Conservation (phyloP, 2,797 vertebrate species). For the Kryptopterus vitreolus region DNA sequence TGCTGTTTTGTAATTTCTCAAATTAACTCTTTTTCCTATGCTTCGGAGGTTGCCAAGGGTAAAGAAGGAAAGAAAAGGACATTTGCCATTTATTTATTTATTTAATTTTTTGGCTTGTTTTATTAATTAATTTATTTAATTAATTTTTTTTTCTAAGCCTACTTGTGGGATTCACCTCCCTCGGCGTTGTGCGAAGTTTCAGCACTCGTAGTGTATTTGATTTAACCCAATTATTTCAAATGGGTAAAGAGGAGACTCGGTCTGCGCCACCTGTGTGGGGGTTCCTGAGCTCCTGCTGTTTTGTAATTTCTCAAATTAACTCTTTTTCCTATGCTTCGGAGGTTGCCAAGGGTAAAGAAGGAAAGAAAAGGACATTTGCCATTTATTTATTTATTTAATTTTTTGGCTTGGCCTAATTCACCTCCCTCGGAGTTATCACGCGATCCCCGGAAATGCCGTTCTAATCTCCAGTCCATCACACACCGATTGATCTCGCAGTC, state of each 20-base stretch:
- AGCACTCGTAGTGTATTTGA: too few relatives aligned
- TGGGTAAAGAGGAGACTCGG: conserved; percentile 45
- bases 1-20: conserved; percentile 72
- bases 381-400: conserved; percentile 23
- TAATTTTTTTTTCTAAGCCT: too few relatives aligned
- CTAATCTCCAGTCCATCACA: background rate
- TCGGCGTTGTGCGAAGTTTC: too few relatives aligned
- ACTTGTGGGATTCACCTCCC: too few relatives aligned
- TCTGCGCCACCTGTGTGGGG: conserved; percentile 50
- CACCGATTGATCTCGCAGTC: too few relatives aligned
- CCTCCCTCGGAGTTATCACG: conserved; percentile 7
- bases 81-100: conserved; percentile 24
- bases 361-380: conserved; percentile 28
- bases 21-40: conserved; percentile 69
- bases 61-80: conserved; percentile 45
- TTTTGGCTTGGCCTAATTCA: conserved; percentile 32
- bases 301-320: conserved; percentile 74
- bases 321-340: conserved; percentile 65
- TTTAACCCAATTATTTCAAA: conserved; percentile 58
- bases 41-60: conserved; percentile 71
- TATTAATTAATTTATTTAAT: too few relatives aligned
- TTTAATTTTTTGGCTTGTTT: conserved; percentile 19
- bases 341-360: conserved; percentile 69
- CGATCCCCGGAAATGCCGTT: background rate
- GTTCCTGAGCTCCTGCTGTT: conserved; percentile 62